Evolutionary conservation across 2,113 vertebrate genomes (phyloP), one percentile per base, ranked within the genome.

Genomic region (Chionomys nivalis): DNA sequence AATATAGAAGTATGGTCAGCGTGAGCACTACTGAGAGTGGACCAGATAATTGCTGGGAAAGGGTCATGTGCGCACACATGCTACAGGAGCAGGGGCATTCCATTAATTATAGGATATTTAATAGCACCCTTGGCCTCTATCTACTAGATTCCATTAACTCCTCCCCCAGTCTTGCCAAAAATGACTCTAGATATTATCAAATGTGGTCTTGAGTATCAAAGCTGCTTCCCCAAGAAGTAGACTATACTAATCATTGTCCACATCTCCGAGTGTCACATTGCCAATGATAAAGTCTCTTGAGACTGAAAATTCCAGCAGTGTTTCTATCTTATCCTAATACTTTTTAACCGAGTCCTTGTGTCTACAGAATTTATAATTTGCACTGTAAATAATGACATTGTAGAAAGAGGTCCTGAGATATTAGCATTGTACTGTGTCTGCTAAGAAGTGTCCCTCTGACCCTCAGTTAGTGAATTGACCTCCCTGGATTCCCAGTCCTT

Each of bases 341-440:
- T 23, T 94, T 94, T 70, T 3, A 85, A 17, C 61, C 24, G 23
- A 72, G 39, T 92, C 83, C 39, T 39, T 14, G 42, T 19, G 52
- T 96, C 83, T 68, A n/a, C 19, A 91, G 82, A 83, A 88, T 92
- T 88, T 83, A 90, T 77, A 66, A 90, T 39, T 47, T 89, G 55
- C 72, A 14, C 79, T 70, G 39, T 92, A 90, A 95, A 90, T 89
- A 95, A 94, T 23, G 70, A 55, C 58, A 26, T 33, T 90, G 79
- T 58, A 10, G 6, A 90, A 93, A 61, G 85, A 33, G 26, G 14
- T 42, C 68, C 36, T 61, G 31, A 89, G 36, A 58, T 72, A 81
- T 39, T 47, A 47, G 42, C 65, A 5, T 11, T 23, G 9, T 52
- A 49, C 49, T 17, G 36, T 26, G 52, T 92, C 86, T 76, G 31